Evolutionary conservation across 2,113 vertebrate genomes (phyloP).

Genomic region (Falcunculus frontatus): DNA sequence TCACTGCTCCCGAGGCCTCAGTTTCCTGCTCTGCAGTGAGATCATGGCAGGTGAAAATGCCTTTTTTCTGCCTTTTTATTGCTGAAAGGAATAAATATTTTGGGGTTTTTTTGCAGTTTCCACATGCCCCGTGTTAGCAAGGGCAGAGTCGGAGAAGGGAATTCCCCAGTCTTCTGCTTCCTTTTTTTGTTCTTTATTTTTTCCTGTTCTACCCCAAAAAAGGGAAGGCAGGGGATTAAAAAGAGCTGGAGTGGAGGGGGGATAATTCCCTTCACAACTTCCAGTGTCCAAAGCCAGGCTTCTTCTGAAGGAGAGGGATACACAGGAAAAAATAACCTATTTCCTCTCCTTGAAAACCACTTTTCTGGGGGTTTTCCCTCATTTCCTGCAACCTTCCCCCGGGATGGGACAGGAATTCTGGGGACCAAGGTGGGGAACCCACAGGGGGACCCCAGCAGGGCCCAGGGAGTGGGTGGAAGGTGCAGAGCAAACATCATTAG

Average conservation of each 20-base stretch:
- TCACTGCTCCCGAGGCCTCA: background rate
- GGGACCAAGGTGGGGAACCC: background rate
- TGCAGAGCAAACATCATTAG: constrained; percentile 67
- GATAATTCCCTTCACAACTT: background rate
- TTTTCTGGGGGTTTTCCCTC: background rate
- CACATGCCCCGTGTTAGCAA: rapidly evolving
- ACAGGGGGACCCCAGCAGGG: background rate
- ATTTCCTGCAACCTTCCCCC: rapidly evolving
- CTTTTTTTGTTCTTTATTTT: background rate
- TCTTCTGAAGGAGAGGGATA: background rate
- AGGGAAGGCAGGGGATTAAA: background rate
- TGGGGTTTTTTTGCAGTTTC: rapidly evolving
- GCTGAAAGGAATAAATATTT: background rate
- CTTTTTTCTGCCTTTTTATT: background rate
- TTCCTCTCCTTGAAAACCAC: background rate
- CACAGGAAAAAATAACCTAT: rapidly evolving
- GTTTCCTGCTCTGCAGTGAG: background rate
- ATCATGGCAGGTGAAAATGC: background rate
- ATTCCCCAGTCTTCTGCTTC: background rate
- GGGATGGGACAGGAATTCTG: background rate
- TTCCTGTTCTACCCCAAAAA: background rate
- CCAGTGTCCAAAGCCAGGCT: background rate
- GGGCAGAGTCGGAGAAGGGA: background rate
- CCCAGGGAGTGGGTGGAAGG: background rate
- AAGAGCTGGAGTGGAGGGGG: background rate